A percentile compares a stretch with the other conserved stretches of the same genome.
Conservation (phyloP, 1,140 invertebrate genomes). For the Uloborus diversus region DNA sequence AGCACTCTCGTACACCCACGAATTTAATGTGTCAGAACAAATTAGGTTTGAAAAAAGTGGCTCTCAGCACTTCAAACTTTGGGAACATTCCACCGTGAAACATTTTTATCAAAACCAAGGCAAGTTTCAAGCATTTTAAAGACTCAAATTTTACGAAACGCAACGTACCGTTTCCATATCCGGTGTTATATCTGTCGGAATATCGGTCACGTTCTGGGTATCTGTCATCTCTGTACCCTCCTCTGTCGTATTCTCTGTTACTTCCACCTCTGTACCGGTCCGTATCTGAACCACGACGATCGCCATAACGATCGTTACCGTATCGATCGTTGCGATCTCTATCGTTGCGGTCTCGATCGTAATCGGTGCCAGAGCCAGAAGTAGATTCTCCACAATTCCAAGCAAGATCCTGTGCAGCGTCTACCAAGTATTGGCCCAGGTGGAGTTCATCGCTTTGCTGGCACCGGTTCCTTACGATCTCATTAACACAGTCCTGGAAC, state of each 20-base stretch:
- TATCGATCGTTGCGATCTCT: neutral
- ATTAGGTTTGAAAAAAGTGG: too few species aligned
- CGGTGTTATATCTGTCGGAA: neutral
- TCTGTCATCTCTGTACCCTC: neutral
- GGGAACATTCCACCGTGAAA: too few species aligned
- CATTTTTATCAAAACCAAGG: too few species aligned
- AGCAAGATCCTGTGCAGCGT: conserved; percentile 32
- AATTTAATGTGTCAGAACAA: too few species aligned
- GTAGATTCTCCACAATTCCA: conserved; percentile 31
- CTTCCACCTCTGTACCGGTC: neutral
- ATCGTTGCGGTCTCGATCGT: neutral
- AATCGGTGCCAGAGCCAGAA: neutral
- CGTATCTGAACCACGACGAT: neutral
- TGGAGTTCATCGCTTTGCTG: neutral
- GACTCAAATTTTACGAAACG: too few species aligned
- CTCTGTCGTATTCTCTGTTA: neutral
- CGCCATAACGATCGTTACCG: neutral
- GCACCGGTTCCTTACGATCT: conserved; percentile 10
- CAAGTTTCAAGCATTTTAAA: too few species aligned
- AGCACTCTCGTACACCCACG: too few species aligned
- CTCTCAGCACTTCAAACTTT: too few species aligned
- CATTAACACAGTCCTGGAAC: conserved; percentile 31
- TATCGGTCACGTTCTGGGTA: neutral
- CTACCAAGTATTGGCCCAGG: conserved; percentile 35
- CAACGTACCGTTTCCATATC: conserved; percentile 34